A percentile compares a stretch with the other conserved stretches of the same genome.
Conservation (phyloP, 2,797 vertebrate genomes). For the Salmo trutta region DNA sequence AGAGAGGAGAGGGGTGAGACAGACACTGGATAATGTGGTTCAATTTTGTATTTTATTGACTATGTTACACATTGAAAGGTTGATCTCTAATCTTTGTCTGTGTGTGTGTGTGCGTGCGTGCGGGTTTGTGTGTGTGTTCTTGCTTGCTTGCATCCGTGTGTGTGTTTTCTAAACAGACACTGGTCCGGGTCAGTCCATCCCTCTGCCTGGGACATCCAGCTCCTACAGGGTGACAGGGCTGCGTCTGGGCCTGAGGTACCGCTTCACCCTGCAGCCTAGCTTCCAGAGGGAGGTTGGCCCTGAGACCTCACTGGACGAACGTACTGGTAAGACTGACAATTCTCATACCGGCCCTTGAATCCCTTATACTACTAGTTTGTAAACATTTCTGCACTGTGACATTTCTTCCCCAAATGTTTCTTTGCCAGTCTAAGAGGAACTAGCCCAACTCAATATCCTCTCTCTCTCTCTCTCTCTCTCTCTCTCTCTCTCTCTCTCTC, state of each 20-base stretch:
- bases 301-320: constrained; percentile 75
- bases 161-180: constrained; percentile 57
- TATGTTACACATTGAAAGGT: background rate
- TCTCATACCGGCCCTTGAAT: too few species aligned
- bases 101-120: too few species aligned
- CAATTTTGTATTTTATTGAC: background rate
- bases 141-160: background rate
- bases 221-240: constrained; percentile 82
- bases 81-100: background rate
- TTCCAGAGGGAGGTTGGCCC: constrained; percentile 65
- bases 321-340: constrained; percentile 74
- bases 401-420: too few species aligned
- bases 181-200: constrained; percentile 56
- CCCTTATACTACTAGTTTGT: too few species aligned
- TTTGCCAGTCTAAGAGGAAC: too few species aligned
- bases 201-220: constrained; percentile 71
- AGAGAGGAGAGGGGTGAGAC: constrained; percentile 70
- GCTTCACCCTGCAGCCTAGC: constrained; percentile 81
- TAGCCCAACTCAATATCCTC: too few species aligned
- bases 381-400: too few species aligned
- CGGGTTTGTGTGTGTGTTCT: background rate
- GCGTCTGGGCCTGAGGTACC: constrained; percentile 82
- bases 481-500: too few species aligned
- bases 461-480: too few species aligned
- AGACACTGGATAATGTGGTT: background rate